A percentile compares a stretch with the other conserved stretches of the same genome.
phyloP scores from a whole-genome alignment of 2,113 vertebrate species.

The Thamnophis sirtalis region DNA sequence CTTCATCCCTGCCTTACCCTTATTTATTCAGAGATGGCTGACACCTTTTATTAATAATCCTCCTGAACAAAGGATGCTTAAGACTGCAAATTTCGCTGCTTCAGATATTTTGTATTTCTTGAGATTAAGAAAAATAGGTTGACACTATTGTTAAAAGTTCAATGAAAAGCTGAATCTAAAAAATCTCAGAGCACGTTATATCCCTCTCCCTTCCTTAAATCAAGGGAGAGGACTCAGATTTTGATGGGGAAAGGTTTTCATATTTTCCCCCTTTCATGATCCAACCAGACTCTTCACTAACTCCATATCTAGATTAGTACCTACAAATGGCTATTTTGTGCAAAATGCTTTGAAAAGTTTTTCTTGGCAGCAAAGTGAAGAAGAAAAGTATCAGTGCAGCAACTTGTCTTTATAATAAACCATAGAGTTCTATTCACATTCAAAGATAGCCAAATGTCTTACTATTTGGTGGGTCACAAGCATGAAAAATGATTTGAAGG shows the following conservation, averaged over 20 bases:
- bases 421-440: not conserved
- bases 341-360: not conserved
- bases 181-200: not conserved
- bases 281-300: not conserved
- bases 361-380: not conserved
- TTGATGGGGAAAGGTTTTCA: not conserved
- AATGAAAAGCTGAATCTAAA: not conserved
- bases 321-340: not conserved
- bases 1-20: slow-evolving; percentile 28
- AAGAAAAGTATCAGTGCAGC: not conserved
- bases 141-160: slow-evolving; percentile 41
- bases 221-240: not conserved
- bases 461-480: not conserved
- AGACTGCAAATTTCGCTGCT: slow-evolving; percentile 28
- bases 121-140: slow-evolving; percentile 40
- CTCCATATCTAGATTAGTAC: not conserved
- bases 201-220: not conserved
- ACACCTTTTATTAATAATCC: slow-evolving; percentile 34
- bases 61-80: slow-evolving; percentile 24
- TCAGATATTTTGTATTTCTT: slow-evolving; percentile 21
- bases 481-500: not conserved
- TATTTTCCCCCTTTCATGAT: not conserved
- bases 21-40: slow-evolving; percentile 43
- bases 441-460: not conserved
- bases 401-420: not conserved